Conservation (phyloP, 2,797 vertebrate species). For the Tragelaphus oryx region DNA sequence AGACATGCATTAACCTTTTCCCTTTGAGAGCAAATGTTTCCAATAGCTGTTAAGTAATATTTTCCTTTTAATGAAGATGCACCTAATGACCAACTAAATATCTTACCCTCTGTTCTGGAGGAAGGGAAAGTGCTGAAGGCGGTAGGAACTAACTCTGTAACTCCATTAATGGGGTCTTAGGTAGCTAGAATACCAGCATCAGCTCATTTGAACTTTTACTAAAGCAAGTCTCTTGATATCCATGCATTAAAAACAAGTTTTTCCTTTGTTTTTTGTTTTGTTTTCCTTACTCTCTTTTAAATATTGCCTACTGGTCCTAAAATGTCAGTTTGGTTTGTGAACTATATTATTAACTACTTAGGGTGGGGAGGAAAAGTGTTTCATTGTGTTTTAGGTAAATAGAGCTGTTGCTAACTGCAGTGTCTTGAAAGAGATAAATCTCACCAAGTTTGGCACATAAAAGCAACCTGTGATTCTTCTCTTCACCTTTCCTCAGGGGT, state of each 20-base stretch:
- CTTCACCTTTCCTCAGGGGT: not conserved
- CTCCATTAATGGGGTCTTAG: not conserved
- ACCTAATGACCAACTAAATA: not conserved
- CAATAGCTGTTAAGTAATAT: not conserved
- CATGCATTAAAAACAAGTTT: not conserved
- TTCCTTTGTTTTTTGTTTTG: not conserved
- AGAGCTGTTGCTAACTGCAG: not conserved
- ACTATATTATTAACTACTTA: not conserved
- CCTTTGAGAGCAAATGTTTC: not conserved
- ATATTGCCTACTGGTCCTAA: not conserved
- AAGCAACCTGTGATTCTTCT: not conserved
- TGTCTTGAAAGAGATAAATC: not conserved
- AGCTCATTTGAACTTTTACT: slow-evolving; percentile 9
- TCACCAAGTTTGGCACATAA: not conserved
- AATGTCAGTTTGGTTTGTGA: not conserved
- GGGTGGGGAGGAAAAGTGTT: not conserved
- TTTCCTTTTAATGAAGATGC: slow-evolving; percentile 22
- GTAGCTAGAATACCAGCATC: not conserved
- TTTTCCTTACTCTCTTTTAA: not conserved
- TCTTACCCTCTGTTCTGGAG: not conserved
- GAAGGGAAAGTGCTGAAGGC: not conserved
- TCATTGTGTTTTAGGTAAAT: not conserved
- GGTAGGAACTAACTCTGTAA: not conserved
- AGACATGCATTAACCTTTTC: not conserved
- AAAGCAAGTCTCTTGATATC: not conserved